Base-by-base conservation (phyloP, 2,797 vertebrate species). In the Cryptoblepharus egeriae region DNA sequence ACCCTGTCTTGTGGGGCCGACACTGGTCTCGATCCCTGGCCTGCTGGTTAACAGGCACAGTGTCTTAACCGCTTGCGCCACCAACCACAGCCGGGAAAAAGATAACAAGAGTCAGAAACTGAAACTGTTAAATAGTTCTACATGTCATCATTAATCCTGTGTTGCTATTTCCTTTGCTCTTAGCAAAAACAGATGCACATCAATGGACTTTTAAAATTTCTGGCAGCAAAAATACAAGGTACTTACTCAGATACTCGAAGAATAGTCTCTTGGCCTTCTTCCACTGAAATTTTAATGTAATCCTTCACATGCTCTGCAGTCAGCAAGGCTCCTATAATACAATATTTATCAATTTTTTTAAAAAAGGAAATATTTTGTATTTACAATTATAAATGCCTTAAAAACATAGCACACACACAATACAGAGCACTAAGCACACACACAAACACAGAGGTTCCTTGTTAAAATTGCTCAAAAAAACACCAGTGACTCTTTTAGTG, bases 241-340 rank as follows among this genome's bases (percentile, higher is more conserved):
- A 97, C 97, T 97, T 93, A 99, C 99, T 98, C 97, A 0, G 99
- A 98, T 88, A 99, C 96, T 26, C 83, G 95, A 82, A 99, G 98
- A 78, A 92, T 91, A 80, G 96, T 99, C 95, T 98, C 97, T 92
- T 97, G 98, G 90, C 98, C 98, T 95, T 98, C 97, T 92, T 97
- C 95, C 91, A 99, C 95, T 10, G 96, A 96, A 85, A 99, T 92
- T 82, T 93, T 93, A 89, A 99, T 93, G 52, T 93, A 93, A 85
- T 93, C 94, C 92, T 98, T 99, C 89, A 99, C 96, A 1, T 98
- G 97, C 90, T 99, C 98, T 63, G 97, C 96, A 0, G 97, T 95
- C 95, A 99, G 93, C 83, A 99, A 94, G 6, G 96, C 97, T 85
- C 97, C 99, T 99, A 86, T 15, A 86, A 84, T 79, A 85, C 75